Evolutionary conservation across 1,140 invertebrate genomes (phyloP).

Genomic region (Helicoverpa zea): DNA sequence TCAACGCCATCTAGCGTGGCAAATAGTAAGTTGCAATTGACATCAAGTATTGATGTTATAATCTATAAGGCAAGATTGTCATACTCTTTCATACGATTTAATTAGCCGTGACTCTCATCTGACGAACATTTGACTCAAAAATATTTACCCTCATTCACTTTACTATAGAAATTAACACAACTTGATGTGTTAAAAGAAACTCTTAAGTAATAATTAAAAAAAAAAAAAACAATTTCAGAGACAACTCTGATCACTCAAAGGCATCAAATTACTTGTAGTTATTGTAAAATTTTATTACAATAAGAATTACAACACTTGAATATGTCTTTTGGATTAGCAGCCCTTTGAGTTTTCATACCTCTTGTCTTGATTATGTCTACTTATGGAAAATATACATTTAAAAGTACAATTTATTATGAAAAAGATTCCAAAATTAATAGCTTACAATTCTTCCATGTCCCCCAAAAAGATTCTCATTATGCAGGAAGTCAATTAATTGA

Average conservation of each 20-base stretch:
- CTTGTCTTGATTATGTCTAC: constrained; percentile 32
- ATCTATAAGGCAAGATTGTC: constrained; percentile 36
- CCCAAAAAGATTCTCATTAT: constrained; percentile 19
- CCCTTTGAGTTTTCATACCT: constrained; percentile 34
- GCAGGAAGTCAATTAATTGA: neutral
- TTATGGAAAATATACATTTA: constrained; percentile 23
- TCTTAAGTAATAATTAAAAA: constrained; percentile 16
- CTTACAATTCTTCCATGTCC: too few relatives aligned
- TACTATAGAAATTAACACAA: constrained; percentile 37
- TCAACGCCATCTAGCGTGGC: constrained; percentile 13
- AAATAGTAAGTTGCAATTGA: neutral
- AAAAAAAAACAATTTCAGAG: constrained; percentile 30
- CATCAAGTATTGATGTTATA: constrained; percentile 8
- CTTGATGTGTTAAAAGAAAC: neutral
- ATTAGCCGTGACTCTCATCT: constrained; percentile 15
- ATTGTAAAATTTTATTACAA: constrained; percentile 16
- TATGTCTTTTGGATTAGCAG: constrained; percentile 42
- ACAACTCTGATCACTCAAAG: constrained; percentile 10
- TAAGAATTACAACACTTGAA: constrained; percentile 17
- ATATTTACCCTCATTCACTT: constrained; percentile 15
- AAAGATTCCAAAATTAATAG: constrained; percentile 4
- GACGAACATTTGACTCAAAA: constrained; percentile 33
- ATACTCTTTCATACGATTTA: neutral
- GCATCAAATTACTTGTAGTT: neutral
- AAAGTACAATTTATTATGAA: neutral